Evolutionary conservation across 2,113 vertebrate species (phyloP), one percentile per base, ranked within the genome.

Genomic region (Rattus rattus): DNA sequence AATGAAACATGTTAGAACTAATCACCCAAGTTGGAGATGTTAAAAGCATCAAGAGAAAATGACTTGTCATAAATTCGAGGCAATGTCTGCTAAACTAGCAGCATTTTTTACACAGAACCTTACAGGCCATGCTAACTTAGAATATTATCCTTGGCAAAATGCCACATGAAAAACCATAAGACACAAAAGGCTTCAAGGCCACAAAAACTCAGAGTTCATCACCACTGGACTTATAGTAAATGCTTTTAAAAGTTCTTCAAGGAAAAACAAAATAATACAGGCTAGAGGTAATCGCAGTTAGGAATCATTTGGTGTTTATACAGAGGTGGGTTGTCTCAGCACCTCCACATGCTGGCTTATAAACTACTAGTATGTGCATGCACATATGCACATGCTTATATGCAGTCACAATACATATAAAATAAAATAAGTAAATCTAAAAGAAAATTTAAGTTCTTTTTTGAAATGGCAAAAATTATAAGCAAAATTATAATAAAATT

Each of bases 131-230:
- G 24, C 39, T 84, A 94, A 26, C 39, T 59, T 86, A 93, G 26
- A 94, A 67, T 61, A 87, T 47, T 86, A 86, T 72, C 91, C 61
- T 20, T 61, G 73, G 75, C 8, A 96, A 97, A 96, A 36, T 61
- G 30, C 43, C 67, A 52, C 90, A 77, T 30, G 61, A n/a, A 83
- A 94, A 76, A 75, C 30, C 16, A 59, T 20, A 59, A 65, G 39
- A 76, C 33, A 87, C 49, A 95, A 75, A 92, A 47, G 75, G 7
- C 43, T 88, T 22, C 11, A 52, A 49, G 61, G 81, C 14, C n/a
- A 72, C 30, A 94, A 94, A 95, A 84, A 4, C 14, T 88, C 61
- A 33, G 39, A 89, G 16, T n/a, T 91, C 28, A 72, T 94, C 33
- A 91, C 4, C 36, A 69, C 6, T 47, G 89, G 36, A 85, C 30